phyloP scores from a whole-genome alignment of 2,797 vertebrate species.

The Glossophaga mutica region DNA sequence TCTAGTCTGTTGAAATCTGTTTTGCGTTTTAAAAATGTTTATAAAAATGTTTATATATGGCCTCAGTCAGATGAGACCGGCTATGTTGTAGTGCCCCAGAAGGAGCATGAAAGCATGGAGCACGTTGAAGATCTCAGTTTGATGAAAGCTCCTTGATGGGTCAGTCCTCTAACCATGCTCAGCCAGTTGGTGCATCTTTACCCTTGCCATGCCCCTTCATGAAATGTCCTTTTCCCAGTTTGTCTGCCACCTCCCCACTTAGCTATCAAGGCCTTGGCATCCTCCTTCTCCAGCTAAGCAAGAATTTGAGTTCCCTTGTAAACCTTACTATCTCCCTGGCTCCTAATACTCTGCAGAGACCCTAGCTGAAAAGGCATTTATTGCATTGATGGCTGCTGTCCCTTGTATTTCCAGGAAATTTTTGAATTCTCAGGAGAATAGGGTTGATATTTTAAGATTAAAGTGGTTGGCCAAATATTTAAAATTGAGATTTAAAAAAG shows the following conservation, averaged over 20 bases:
- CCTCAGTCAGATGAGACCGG: not conserved
- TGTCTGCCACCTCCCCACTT: not conserved
- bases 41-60: not conserved
- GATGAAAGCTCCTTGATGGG: not conserved
- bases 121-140: not conserved
- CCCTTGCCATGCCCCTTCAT: too few species aligned
- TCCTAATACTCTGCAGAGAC: not conserved
- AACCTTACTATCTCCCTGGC: not conserved
- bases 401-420: not conserved
- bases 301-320: not conserved
- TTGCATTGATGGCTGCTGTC: not conserved
- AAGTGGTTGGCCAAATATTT: slow-evolving; percentile 4
- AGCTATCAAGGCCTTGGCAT: too few species aligned
- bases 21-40: not conserved
- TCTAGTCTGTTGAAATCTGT: not conserved
- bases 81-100: not conserved
- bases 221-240: not conserved
- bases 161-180: not conserved
- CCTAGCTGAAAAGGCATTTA: not conserved
- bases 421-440: slow-evolving; percentile 12
- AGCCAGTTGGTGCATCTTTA: accelerated
- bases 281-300: not conserved
- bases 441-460: slow-evolving; percentile 3
- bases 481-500: not conserved
- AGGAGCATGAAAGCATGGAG: not conserved